Conservation (phyloP, 2,113 vertebrate species). For the Fukomys damarensis region DNA sequence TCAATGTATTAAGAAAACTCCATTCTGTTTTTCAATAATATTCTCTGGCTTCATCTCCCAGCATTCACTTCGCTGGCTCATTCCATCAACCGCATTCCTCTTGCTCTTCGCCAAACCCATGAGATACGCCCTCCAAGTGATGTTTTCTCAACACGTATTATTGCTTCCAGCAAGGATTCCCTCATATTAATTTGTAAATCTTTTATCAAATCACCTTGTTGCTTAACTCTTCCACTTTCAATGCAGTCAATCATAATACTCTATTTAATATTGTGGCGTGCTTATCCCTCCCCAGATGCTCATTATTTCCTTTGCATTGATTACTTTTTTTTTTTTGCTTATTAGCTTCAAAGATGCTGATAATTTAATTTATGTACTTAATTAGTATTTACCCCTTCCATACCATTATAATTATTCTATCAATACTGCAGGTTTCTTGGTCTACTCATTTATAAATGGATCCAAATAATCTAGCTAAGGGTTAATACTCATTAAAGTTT, state of each 20-base stretch:
- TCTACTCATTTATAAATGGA: background rate
- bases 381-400: background rate
- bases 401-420: background rate
- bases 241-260: background rate
- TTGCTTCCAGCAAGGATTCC: background rate
- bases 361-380: background rate
- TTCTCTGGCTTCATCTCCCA: background rate
- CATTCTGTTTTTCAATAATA: background rate
- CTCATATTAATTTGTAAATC: background rate
- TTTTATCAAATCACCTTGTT: background rate
- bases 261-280: background rate
- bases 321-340: background rate
- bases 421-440: background rate
- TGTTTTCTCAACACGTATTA: background rate
- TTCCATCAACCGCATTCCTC: background rate
- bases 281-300: background rate
- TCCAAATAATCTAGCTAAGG: background rate
- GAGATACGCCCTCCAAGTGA: background rate
- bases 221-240: background rate
- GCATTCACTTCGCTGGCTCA: background rate
- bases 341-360: background rate
- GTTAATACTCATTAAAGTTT: background rate
- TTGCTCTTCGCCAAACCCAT: background rate
- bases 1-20: background rate
- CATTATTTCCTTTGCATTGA: background rate